A percentile compares a stretch with the other conserved stretches of the same genome.
phyloP scores from a whole-genome alignment of 2,797 vertebrate genomes.

The Presbytis comata region DNA sequence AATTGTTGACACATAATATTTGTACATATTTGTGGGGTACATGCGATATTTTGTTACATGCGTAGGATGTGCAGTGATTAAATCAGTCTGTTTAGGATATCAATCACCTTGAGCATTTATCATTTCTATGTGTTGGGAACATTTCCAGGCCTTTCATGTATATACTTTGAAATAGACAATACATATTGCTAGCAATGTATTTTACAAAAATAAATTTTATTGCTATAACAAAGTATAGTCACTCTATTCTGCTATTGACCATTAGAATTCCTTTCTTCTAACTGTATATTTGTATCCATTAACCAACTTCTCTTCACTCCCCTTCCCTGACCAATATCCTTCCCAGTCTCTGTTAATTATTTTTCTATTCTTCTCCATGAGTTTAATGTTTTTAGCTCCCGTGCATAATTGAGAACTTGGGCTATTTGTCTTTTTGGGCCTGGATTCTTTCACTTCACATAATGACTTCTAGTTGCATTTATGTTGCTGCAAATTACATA shows the following conservation, averaged over 20 bases:
- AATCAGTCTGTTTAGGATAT: not conserved
- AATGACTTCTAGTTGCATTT: not conserved
- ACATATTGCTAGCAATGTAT: not conserved
- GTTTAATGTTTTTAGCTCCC: not conserved
- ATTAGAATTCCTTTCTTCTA: not conserved
- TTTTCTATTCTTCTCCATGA: not conserved
- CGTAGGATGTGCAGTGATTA: not conserved
- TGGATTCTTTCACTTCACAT: not conserved
- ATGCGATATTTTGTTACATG: not conserved
- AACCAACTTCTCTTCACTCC: not conserved
- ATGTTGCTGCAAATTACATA: not conserved
- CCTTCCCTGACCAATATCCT: not conserved
- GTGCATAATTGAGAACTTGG: not conserved
- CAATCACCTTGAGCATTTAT: not conserved
- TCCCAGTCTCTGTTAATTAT: not conserved
- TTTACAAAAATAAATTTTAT: not conserved
- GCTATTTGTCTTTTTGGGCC: not conserved
- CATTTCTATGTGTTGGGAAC: not conserved
- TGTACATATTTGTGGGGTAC: not conserved
- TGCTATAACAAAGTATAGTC: not conserved
- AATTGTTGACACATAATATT: not conserved
- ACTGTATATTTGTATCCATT: not conserved
- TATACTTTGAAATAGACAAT: not conserved
- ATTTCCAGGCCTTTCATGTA: not conserved
- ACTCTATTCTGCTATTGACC: not conserved